phyloP scores from a whole-genome alignment of 2,113 vertebrate species.

The Pluvianellus socialis region DNA sequence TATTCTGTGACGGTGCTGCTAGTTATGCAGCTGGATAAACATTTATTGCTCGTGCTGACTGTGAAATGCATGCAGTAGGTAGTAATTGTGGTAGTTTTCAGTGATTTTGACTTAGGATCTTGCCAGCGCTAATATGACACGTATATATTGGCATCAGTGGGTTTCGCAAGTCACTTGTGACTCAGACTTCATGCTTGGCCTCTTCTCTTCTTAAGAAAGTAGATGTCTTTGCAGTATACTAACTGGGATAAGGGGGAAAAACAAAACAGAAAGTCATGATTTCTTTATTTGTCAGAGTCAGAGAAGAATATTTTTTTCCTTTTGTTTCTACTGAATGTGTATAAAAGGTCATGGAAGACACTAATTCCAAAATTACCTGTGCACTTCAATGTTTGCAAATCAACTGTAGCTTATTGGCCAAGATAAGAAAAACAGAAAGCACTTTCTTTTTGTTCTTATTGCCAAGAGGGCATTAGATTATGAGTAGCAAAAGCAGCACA shows the following conservation, averaged over 20 bases:
- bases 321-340: neutral
- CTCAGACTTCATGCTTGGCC: neutral
- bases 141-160: neutral
- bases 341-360: neutral
- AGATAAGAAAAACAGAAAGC: neutral
- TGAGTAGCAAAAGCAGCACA: neutral
- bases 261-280: neutral
- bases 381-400: neutral
- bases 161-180: neutral
- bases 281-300: neutral
- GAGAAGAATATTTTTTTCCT: neutral
- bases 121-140: neutral
- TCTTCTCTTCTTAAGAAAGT: neutral
- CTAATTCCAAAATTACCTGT: neutral
- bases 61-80: accelerated
- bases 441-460: neutral
- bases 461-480: neutral
- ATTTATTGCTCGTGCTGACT: neutral
- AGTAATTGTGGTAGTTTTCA: accelerated
- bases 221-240: neutral
- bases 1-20: neutral
- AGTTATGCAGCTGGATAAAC: neutral
- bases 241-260: neutral
- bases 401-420: neutral
- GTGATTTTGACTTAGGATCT: neutral